phyloP scores from a whole-genome alignment of 2,888 invertebrate genomes.

The Orgyia antiqua region DNA sequence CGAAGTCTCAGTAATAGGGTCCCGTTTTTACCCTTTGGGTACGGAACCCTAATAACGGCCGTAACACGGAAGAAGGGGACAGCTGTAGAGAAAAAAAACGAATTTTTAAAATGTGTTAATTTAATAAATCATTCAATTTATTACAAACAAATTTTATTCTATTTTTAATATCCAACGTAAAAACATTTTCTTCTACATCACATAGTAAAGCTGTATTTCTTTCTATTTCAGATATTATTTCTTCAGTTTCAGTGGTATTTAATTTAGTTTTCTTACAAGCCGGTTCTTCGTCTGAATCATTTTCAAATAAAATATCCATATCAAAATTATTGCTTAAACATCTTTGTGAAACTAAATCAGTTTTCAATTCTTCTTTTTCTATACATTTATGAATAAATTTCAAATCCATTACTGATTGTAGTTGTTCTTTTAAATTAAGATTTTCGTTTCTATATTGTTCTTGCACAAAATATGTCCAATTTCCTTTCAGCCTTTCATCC shows the following conservation, averaged over 20 bases:
- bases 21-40: too few species aligned
- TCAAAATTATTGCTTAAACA: constrained; percentile 46
- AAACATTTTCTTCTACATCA: constrained; percentile 38
- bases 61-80: too few species aligned
- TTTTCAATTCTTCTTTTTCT: constrained; percentile 10
- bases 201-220: constrained; percentile 35
- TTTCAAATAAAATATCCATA: constrained; percentile 45
- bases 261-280: constrained; percentile 38
- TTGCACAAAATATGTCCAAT: constrained; percentile 23
- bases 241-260: constrained; percentile 16
- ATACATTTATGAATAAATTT: constrained; percentile 43
- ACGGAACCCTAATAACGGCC: too few species aligned
- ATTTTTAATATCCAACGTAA: constrained; percentile 33
- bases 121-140: constrained; percentile 45
- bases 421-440: constrained; percentile 21
- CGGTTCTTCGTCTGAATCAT: constrained; percentile 44
- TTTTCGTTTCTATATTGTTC: constrained; percentile 7
- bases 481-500: constrained; percentile 26
- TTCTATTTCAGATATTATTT: constrained; percentile 46
- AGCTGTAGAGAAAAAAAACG: too few species aligned
- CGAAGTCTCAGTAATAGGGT: too few species aligned
- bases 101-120: too few species aligned
- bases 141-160: constrained; percentile 44
- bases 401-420: constrained; percentile 16
- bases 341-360: constrained; percentile 11